Evolutionary conservation across 2,888 invertebrate genomes (phyloP).

Genomic region (Iphiclides podalirius): DNA sequence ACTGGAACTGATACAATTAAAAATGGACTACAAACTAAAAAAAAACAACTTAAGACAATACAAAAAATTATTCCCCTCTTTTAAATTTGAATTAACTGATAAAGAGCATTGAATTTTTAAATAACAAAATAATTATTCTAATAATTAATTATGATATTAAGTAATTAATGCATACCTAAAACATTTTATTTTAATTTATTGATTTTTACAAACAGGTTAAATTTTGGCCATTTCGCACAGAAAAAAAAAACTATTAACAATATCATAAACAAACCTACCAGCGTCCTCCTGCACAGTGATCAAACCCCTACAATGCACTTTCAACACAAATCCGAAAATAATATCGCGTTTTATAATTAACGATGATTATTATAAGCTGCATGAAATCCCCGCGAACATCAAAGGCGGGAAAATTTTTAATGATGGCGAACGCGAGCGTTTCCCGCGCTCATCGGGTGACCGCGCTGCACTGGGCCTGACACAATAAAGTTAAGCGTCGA

Average conservation of each 20-base stretch:
- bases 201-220: no score
- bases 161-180: no score
- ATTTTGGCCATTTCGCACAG: no score
- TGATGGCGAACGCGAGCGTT: constrained; percentile 48
- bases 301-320: constrained; percentile 6
- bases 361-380: constrained; percentile 17
- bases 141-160: no score
- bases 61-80: no score
- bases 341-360: constrained; percentile 2
- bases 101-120: no score
- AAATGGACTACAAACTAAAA: no score
- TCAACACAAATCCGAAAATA: constrained; percentile 8
- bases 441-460: constrained; percentile 54
- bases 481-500: constrained; percentile 65
- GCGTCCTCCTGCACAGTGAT: neutral
- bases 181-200: no score
- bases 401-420: constrained; percentile 40
- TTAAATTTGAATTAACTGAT: no score
- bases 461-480: constrained; percentile 50
- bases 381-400: constrained; percentile 27
- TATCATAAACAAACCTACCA: constrained; percentile 10
- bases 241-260: neutral
- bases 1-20: no score
- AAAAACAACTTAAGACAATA: no score
- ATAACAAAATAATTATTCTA: no score